Evolutionary conservation across 2,888 invertebrate genomes (phyloP).

Genomic region (Acanthacorydalis orientalis): DNA sequence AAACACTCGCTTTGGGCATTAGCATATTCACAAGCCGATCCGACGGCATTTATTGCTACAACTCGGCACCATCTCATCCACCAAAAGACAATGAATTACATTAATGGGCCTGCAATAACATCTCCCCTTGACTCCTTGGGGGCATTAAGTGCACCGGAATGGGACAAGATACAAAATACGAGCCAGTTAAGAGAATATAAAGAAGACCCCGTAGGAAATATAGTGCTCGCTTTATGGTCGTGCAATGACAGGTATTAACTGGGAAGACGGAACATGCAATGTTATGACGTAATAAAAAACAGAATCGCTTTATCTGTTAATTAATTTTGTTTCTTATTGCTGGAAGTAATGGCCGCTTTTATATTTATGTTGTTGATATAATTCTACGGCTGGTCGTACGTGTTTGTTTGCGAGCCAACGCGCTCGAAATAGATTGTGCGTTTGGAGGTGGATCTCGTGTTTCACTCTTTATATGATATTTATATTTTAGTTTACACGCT

Average conservation of each 20-base stretch:
- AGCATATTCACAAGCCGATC: not conserved
- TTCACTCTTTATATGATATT: not conserved
- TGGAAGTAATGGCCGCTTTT: slow-evolving; percentile 10
- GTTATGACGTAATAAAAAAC: slow-evolving; percentile 22
- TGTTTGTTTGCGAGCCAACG: not conserved
- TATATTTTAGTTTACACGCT: too few relatives aligned
- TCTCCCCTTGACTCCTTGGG: slow-evolving; percentile 22
- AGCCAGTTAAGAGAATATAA: slow-evolving; percentile 28
- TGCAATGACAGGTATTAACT: slow-evolving; percentile 3
- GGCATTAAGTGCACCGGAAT: slow-evolving; percentile 26
- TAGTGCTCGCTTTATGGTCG: slow-evolving; percentile 1
- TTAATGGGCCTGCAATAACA: slow-evolving; percentile 24
- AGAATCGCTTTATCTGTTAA: slow-evolving; percentile 26
- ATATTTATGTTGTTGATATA: not conserved
- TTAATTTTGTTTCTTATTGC: slow-evolving; percentile 24
- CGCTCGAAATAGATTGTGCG: not conserved
- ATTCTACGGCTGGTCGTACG: not conserved
- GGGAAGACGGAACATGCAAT: slow-evolving; percentile 6
- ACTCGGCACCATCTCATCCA: slow-evolving; percentile 14
- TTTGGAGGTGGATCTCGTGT: not conserved
- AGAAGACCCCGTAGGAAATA: slow-evolving; percentile 13
- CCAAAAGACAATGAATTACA: slow-evolving; percentile 26
- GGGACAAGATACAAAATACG: slow-evolving; percentile 26
- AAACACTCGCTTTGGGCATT: not conserved
- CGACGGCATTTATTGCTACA: not conserved